Conservation (phyloP, 2,888 invertebrate genomes). For the Cephus pygmeus region DNA sequence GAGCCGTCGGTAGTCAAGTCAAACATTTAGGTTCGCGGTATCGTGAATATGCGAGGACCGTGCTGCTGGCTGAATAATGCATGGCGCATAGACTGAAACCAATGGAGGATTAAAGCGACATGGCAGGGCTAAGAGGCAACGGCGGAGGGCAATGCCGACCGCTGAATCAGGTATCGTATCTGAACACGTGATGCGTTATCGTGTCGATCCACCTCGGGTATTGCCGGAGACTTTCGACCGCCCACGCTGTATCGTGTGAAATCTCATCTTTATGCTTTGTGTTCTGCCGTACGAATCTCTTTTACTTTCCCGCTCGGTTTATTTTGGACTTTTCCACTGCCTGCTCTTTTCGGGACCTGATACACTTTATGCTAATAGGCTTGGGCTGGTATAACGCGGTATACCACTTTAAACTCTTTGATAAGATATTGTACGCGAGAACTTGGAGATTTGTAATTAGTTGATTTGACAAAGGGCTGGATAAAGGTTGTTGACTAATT, state of each 20-base stretch:
- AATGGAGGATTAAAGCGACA: slow-evolving; percentile 45
- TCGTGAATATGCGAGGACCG: slow-evolving; percentile 42
- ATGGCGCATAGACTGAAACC: slow-evolving; percentile 39
- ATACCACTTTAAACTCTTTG: neutral
- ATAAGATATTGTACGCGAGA: neutral
- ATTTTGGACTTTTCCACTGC: neutral
- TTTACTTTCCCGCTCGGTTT: neutral
- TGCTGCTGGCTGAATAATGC: slow-evolving; percentile 40
- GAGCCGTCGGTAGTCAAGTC: slow-evolving; percentile 23
- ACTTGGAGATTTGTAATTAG: neutral
- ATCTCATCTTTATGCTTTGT: neutral
- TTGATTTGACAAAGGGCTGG: neutral
- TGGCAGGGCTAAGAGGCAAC: slow-evolving; percentile 11
- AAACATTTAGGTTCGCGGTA: slow-evolving; percentile 39
- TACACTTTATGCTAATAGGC: neutral
- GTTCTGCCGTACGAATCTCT: neutral
- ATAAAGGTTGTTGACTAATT: neutral
- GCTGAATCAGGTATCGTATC: slow-evolving; percentile 7
- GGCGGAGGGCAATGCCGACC: neutral
- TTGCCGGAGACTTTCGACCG: neutral
- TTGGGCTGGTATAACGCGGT: neutral
- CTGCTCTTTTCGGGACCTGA: neutral
- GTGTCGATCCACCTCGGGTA: neutral
- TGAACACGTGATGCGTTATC: slow-evolving; percentile 10
- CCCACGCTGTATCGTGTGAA: slow-evolving; percentile 3